phyloP scores from a whole-genome alignment of 2,888 invertebrate species.

The Cephus pygmeus region DNA sequence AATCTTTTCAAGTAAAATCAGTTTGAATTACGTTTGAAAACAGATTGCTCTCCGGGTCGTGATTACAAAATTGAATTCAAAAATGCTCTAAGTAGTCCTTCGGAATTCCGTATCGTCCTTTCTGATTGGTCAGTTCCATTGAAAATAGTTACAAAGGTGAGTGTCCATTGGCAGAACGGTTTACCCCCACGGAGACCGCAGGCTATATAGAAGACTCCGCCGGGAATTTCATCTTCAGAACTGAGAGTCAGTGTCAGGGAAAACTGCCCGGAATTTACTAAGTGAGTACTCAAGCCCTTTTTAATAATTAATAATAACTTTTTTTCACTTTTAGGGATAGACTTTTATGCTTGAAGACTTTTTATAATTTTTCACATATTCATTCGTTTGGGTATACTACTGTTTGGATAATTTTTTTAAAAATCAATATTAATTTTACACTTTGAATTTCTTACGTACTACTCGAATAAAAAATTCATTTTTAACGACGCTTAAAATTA shows the following conservation, averaged over 20 bases:
- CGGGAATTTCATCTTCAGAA: conserved; percentile 64
- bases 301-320: not conserved
- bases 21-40: not conserved
- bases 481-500: not conserved
- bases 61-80: conserved; percentile 20
- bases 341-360: not conserved
- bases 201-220: conserved; percentile 65
- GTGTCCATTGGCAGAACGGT: conserved; percentile 56
- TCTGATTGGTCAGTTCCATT: conserved; percentile 52
- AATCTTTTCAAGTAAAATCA: not conserved
- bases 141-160: conserved; percentile 56
- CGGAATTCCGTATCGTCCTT: not conserved
- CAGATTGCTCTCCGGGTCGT: not conserved
- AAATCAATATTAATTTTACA: not conserved
- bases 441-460: not conserved
- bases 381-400: not conserved
- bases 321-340: not conserved
- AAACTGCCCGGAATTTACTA: conserved; percentile 50
- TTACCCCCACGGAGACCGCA: conserved; percentile 54
- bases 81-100: conserved; percentile 20
- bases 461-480: not conserved
- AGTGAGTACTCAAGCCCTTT: conserved; percentile 50
- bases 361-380: not conserved
- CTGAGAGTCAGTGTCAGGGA: conserved; percentile 63
- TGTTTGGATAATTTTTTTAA: not conserved